Percentiles rank a stretch among this genome's conserved stretches.
Conservation (phyloP, 2,113 vertebrate genomes). For the Silurus asotus region DNA sequence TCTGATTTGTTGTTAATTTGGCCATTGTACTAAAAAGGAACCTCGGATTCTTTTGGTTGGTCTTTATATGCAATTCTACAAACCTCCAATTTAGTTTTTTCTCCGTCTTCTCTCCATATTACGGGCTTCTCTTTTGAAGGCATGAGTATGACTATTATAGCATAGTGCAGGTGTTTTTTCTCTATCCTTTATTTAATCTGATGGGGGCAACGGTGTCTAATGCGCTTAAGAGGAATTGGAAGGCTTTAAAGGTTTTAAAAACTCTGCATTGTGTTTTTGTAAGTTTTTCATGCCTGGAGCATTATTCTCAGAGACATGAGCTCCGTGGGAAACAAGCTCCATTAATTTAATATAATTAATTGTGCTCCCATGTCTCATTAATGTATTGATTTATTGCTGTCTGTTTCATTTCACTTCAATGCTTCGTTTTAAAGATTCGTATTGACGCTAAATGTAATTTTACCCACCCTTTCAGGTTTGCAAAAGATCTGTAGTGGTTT, state of each 20-base stretch:
- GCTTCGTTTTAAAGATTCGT: not conserved
- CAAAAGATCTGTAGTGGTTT: not conserved
- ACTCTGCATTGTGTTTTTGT: not conserved
- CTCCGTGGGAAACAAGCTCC: not conserved
- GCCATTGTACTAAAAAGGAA: too few species aligned
- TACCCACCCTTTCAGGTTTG: not conserved
- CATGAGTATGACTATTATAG: too few species aligned
- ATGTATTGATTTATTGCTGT: constrained; percentile 29
- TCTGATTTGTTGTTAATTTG: too few species aligned
- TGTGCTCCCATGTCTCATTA: constrained; percentile 24
- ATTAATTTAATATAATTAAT: constrained; percentile 38
- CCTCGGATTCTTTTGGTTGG: too few species aligned
- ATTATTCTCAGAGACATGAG: not conserved
- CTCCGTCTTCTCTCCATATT: too few species aligned
- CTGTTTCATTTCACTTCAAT: constrained; percentile 31
- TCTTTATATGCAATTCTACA: too few species aligned
- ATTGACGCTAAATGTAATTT: constrained; percentile 22
- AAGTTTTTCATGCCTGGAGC: not conserved
- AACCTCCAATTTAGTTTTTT: too few species aligned
- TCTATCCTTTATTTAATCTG: too few species aligned
- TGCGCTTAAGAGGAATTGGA: not conserved
- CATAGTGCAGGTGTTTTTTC: too few species aligned
- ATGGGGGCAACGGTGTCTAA: too few species aligned
- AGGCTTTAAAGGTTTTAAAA: not conserved
- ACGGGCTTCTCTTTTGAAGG: too few species aligned